phyloP scores from a whole-genome alignment of 2,113 vertebrate species.

The Phocoena phocoena region DNA sequence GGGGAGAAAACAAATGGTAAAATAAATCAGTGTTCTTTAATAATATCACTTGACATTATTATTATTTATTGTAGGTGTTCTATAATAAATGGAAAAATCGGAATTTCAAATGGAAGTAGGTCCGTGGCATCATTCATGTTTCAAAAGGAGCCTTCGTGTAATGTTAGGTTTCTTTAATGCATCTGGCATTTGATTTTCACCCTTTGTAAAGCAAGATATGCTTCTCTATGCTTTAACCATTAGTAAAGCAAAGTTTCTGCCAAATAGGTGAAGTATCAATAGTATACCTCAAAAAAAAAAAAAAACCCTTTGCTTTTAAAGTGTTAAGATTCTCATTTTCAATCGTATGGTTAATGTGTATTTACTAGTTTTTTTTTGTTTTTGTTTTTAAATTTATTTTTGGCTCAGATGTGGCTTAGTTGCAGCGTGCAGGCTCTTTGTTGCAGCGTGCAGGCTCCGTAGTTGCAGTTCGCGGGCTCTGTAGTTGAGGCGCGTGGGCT shows the following conservation, averaged over 20 bases:
- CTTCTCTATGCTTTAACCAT: background rate
- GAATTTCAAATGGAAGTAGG: constrained; percentile 30
- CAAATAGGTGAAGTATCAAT: background rate
- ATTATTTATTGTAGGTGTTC: background rate
- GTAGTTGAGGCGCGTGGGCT: too few species aligned
- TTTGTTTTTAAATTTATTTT: too few species aligned
- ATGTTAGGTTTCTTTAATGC: background rate
- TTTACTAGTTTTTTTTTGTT: background rate
- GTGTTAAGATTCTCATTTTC: background rate
- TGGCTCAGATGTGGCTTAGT: too few species aligned
- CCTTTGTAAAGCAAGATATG: background rate
- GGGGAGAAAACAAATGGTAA: background rate
- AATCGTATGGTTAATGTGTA: background rate
- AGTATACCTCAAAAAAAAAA: background rate
- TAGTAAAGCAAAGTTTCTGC: background rate
- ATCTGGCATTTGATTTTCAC: background rate
- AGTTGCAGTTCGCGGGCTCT: too few species aligned
- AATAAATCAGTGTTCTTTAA: background rate
- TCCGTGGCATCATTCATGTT: background rate
- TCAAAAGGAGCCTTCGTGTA: background rate
- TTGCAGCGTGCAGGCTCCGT: too few species aligned
- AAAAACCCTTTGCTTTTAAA: background rate
- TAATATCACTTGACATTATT: background rate
- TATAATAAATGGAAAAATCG: background rate
- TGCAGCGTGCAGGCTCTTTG: too few species aligned